Evolutionary conservation across 2,888 invertebrate genomes (phyloP), one percentile per base, ranked within the genome.

Genomic region (Dicranocentrus wangi): DNA sequence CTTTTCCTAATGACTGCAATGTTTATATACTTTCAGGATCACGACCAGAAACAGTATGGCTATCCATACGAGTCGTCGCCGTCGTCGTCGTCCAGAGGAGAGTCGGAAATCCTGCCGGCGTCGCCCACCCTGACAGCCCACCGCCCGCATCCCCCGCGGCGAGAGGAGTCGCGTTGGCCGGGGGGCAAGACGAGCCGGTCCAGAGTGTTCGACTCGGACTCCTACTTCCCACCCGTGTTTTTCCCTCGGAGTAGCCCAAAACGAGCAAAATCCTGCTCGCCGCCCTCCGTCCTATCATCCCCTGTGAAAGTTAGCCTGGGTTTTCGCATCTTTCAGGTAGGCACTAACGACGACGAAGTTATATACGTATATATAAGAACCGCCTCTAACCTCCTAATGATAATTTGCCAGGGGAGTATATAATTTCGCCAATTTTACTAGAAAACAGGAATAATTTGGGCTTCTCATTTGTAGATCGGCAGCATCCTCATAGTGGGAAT

Each of bases 401-500:
- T 47, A 47, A 47, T 47, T 47, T 47, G 2, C 47, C 47, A 47
- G 15, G 17, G 13, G 13, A 39, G n/a, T n/a, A n/a, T n/a, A n/a
- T n/a, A n/a, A n/a, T n/a, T n/a, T n/a, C n/a, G n/a, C 32, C 32
- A 32, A 3, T 32, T 32, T 32, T 7, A 32, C 10, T 32, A 7
- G 32, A 10, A 32, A 47, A 47, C 7, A 47, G 2, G 47, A 5
- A 47, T 47, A 15, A 47, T 28, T 25, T 39, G 3, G 3, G 3
- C 32, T 32, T 32, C 32, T 32, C 27, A 28, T 61, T 39, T 58
- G 21, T 75, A 86, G 86, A 68, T 85, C 65, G 69, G 81, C 39
- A 85, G 83, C 70, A 58, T 86, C 61, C 71, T 84, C 10, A 83
- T 86, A 17, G 81, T 83, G 42, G 78, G 76, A 43, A 70, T 85